Evolutionary conservation across 2,797 vertebrate genomes (phyloP).

Genomic region (Argentina silus): DNA sequence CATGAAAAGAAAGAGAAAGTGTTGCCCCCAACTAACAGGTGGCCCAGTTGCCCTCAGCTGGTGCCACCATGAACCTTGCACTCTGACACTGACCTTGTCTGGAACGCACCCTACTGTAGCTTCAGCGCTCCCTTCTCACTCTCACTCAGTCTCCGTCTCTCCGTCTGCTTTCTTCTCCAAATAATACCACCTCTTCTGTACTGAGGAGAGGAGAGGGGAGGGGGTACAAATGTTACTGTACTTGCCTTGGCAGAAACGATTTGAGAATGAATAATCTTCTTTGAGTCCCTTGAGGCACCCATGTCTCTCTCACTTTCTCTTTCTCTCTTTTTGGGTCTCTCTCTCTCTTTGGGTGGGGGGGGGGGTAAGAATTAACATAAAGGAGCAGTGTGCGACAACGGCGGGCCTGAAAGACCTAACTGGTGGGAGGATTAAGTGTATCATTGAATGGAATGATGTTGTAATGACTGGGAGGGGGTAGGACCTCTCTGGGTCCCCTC

Average conservation of each 20-base stretch:
- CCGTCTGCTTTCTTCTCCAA: constrained; percentile 42
- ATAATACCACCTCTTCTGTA: constrained; percentile 56
- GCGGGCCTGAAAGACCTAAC: constrained; percentile 91
- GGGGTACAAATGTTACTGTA: constrained; percentile 89
- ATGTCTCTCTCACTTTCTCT: constrained; percentile 73
- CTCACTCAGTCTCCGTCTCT: constrained; percentile 14
- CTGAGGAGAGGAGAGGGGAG: constrained; percentile 44
- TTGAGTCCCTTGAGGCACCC: constrained; percentile 83
- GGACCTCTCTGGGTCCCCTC: constrained; percentile 36
- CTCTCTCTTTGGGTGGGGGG: constrained; percentile 10
- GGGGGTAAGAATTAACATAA: constrained; percentile 92
- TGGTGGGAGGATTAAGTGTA: constrained; percentile 99
- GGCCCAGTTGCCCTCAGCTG: constrained; percentile 93
- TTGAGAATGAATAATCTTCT: constrained; percentile 94
- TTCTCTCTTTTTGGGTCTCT: constrained; percentile 33
- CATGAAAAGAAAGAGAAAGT: constrained; percentile 62
- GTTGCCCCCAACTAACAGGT: constrained; percentile 86
- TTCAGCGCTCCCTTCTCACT: constrained; percentile 30
- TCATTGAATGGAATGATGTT: constrained; percentile 99
- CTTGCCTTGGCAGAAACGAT: constrained; percentile 92
- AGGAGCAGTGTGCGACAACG: constrained; percentile 91
- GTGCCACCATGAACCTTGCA: constrained; percentile 84
- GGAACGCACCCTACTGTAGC: constrained; percentile 71
- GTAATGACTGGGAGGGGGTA: constrained; percentile 90
- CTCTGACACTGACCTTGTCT: constrained; percentile 90